phyloP scores from a whole-genome alignment of 2,797 vertebrate species.

The Moxostoma hubbsi region DNA sequence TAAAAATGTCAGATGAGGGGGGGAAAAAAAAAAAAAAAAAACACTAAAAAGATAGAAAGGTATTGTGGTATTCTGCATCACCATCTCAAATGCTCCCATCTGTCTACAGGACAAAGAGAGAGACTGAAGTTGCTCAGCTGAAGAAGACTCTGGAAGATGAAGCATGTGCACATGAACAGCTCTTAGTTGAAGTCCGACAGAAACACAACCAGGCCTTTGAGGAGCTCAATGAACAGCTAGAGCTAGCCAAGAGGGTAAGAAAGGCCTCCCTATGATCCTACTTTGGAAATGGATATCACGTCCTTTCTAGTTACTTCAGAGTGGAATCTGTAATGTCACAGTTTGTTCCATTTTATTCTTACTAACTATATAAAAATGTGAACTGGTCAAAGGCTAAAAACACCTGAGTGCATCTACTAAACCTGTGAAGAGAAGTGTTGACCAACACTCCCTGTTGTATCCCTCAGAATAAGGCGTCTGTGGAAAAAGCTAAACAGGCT shows the following conservation, averaged over 20 bases:
- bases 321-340: too few species aligned
- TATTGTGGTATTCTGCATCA: neutral
- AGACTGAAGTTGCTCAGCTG: constrained; percentile 89
- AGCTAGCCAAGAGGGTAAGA: constrained; percentile 90
- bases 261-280: neutral
- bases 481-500: constrained; percentile 92
- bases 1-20: too few species aligned
- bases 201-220: constrained; percentile 94
- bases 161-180: constrained; percentile 86
- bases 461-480: constrained; percentile 86
- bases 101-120: constrained; percentile 84
- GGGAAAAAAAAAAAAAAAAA: too few species aligned
- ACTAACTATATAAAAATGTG: too few species aligned
- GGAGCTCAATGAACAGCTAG: constrained; percentile 93
- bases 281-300: neutral
- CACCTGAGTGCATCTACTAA: too few species aligned
- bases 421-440: too few species aligned
- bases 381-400: too few species aligned
- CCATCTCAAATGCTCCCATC: neutral
- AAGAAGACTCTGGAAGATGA: constrained; percentile 93
- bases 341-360: too few species aligned
- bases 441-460: neutral
- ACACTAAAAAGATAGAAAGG: too few species aligned
- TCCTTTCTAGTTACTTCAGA: too few species aligned
- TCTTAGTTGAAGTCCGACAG: constrained; percentile 90